phyloP scores from a whole-genome alignment of 2,113 vertebrate species.

The Todiramphus saurophagus region DNA sequence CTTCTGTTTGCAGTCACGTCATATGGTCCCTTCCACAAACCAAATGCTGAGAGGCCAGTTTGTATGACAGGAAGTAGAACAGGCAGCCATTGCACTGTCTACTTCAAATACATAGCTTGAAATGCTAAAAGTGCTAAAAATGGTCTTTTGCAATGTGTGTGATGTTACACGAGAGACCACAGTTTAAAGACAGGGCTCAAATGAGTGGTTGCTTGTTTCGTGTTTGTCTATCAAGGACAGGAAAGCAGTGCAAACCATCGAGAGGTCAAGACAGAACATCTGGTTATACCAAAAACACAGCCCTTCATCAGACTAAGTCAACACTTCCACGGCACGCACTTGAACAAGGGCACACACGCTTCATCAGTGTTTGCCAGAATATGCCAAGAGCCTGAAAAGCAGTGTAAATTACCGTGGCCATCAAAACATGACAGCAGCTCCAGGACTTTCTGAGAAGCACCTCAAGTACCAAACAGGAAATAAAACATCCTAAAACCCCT shows the following conservation, averaged over 20 bases:
- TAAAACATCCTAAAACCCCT: constrained; percentile 36
- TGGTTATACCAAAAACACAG: neutral
- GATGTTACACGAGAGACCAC: neutral
- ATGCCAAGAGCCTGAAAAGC: neutral
- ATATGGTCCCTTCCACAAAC: neutral
- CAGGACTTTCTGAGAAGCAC: constrained; percentile 34
- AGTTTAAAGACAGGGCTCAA: neutral
- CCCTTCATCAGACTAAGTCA: neutral
- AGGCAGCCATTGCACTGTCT: neutral
- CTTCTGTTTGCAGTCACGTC: neutral
- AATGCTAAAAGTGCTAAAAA: neutral
- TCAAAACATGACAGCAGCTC: constrained; percentile 52
- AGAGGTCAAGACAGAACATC: neutral
- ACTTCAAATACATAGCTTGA: neutral
- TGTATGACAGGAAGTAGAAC: neutral
- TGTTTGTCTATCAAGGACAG: neutral
- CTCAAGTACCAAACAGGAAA: constrained; percentile 27
- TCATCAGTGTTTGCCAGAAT: neutral
- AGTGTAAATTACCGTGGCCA: neutral
- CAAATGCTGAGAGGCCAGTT: neutral
- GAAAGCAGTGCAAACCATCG: neutral
- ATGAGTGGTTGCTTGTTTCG: neutral
- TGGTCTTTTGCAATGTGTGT: neutral
- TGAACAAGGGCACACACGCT: neutral
- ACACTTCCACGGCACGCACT: neutral